Evolutionary conservation across 2,113 vertebrate species (phyloP), one percentile per base, ranked within the genome.

Genomic region (Connochaetes taurinus): DNA sequence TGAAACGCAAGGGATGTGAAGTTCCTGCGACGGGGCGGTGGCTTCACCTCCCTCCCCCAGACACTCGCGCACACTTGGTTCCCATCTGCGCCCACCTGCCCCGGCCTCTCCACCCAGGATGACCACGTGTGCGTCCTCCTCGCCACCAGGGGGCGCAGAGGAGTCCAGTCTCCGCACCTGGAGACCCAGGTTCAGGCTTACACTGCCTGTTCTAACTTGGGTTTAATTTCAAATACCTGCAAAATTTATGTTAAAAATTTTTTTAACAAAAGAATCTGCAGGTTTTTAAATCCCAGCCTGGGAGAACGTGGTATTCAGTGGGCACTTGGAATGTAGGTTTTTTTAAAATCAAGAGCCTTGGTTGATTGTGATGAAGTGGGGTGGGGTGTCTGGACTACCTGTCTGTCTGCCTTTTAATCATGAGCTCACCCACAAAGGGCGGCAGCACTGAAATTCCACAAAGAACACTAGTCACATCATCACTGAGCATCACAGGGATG

Each of bases 61-160:
- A 31, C 19, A 19, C 16, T 25, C 5, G 5, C 11, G 0, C 5
- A 17, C 40, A 16, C 31, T 0, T 3, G 74, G 52, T 45, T 60
- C 25, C 60, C 27, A 45, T 15, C 2, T 25, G 36, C 6, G 0
- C 23, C 74, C 93, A 88, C 33, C 82, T 14, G 33, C 50, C 45
- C 2, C 0, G 16, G 29, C 17, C 64, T 29, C 85, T 8, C 45
- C n/a, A 36, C 23, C 14, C 4, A 21, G 55, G 16, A 29, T 5
- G 1, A 6, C 45, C 0, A 11, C 6, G 25, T 14, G 64, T 27
- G 2, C 16, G 21, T 21, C 16, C 0, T 27, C 27, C 90, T 94
- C 0, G 14, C 97, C 98, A 97, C 98, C 71, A 98, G 98, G 95
- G 95, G 97, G 97, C 84, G 74, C 83, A 78, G 47, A n/a, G 2